Evolutionary conservation across 2,113 vertebrate species (phyloP).

Genomic region (Tilapia sparmanii): DNA sequence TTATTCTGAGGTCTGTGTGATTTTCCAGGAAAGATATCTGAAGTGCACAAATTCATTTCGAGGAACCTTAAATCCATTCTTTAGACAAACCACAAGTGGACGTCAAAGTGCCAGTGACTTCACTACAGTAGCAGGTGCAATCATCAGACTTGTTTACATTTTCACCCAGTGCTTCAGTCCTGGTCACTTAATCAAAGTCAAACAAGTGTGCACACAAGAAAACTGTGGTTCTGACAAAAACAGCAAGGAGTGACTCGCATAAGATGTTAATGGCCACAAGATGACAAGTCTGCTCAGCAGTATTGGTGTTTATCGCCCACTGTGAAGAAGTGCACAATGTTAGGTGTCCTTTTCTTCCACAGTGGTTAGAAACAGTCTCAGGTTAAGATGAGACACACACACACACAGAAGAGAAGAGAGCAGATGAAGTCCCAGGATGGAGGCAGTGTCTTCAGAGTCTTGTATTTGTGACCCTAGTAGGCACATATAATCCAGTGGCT

Average conservation of each 20-base stretch:
- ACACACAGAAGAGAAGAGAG: background rate
- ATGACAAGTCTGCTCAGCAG: background rate
- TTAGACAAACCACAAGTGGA: background rate
- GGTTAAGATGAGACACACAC: slow-evolving; percentile 1
- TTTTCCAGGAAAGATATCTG: background rate
- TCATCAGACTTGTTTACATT: background rate
- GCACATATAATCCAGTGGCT: slow-evolving; percentile 32
- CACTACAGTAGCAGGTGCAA: background rate
- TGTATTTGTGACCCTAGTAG: slow-evolving; percentile 12
- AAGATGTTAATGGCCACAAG: background rate
- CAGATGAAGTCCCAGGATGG: slow-evolving; percentile 10
- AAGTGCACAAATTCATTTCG: background rate
- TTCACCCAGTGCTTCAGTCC: background rate
- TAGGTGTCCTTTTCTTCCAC: background rate
- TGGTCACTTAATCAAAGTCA: background rate
- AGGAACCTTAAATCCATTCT: background rate
- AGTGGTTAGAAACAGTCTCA: background rate
- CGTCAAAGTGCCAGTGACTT: background rate
- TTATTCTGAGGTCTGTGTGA: background rate
- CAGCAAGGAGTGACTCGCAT: background rate
- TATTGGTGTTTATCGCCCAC: background rate
- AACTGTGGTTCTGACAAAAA: background rate
- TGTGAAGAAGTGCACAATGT: background rate
- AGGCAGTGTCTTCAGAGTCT: slow-evolving; percentile 52
- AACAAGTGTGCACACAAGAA: background rate